Conservation (phyloP, 2,888 invertebrate genomes). For the Drosophila robusta region DNA sequence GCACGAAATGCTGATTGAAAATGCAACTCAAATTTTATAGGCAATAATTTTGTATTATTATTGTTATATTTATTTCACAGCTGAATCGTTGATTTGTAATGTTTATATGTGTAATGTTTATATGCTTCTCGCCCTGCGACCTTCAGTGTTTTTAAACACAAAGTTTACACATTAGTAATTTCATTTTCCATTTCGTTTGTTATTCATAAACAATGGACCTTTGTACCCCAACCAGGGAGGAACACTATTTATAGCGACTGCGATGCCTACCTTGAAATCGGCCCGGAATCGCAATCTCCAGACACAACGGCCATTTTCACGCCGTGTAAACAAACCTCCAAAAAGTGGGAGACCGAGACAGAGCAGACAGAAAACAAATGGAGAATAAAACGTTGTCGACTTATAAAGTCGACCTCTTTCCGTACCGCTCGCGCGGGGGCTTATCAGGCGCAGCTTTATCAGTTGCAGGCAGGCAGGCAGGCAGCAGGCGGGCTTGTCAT, state of each 20-base stretch:
- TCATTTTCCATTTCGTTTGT: slow-evolving; percentile 9
- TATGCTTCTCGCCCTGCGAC: slow-evolving; percentile 6
- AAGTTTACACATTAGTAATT: slow-evolving; percentile 22
- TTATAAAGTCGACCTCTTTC: slow-evolving; percentile 41
- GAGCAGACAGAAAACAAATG: slow-evolving; percentile 10
- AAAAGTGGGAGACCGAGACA: slow-evolving; percentile 32
- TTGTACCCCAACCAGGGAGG: slow-evolving; percentile 28
- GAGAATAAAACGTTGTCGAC: slow-evolving; percentile 3
- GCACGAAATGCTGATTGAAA: slow-evolving; percentile 47
- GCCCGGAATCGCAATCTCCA: slow-evolving; percentile 34
- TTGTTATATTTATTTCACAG: background rate
- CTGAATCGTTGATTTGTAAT: background rate
- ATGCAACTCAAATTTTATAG: slow-evolving; percentile 36
- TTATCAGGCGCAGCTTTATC: slow-evolving; percentile 57
- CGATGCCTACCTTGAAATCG: slow-evolving; percentile 30
- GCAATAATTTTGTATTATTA: slow-evolving; percentile 10
- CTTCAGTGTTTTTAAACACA: slow-evolving; percentile 12
- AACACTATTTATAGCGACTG: slow-evolving; percentile 49
- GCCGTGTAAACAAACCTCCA: slow-evolving; percentile 70
- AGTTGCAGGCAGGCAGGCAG: slow-evolving; percentile 26
- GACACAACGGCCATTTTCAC: slow-evolving; percentile 23
- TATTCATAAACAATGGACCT: slow-evolving; percentile 29
- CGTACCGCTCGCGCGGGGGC: slow-evolving; percentile 14
- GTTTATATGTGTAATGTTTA: background rate
- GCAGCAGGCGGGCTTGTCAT: slow-evolving; percentile 5